Evolutionary conservation across 2,888 invertebrate genomes (phyloP).

Genomic region (Neoscelio sp.): DNA sequence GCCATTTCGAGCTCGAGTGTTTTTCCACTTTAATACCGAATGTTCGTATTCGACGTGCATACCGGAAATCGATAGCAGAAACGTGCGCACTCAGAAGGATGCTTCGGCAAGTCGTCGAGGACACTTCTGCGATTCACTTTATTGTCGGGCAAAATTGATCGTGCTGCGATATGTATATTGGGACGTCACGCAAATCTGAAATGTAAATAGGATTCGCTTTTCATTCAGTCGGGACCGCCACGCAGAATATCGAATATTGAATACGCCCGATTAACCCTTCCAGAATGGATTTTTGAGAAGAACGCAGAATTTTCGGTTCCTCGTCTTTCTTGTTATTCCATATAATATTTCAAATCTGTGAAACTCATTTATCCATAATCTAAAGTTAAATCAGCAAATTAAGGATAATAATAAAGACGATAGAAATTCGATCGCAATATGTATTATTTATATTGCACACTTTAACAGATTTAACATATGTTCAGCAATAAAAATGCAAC

Average conservation of each 20-base stretch:
- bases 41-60: conserved; percentile 61
- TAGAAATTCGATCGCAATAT: too few species aligned
- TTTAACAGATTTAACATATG: too few species aligned
- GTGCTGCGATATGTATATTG: conserved; percentile 65
- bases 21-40: conserved; percentile 66
- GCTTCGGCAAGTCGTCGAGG: conserved; percentile 67
- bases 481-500: too few species aligned
- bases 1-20: conserved; percentile 61
- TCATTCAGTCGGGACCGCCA: conserved; percentile 60
- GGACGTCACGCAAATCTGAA: conserved; percentile 66
- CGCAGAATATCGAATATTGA: conserved; percentile 61
- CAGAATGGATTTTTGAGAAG: conserved; percentile 47
- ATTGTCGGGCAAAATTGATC: conserved; percentile 67
- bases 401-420: too few species aligned
- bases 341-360: background rate
- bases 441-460: too few species aligned
- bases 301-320: conserved; percentile 12
- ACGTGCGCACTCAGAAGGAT: conserved; percentile 61
- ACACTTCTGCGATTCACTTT: conserved; percentile 66
- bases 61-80: conserved; percentile 64
- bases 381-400: too few species aligned
- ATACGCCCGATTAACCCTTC: conserved; percentile 66
- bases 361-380: background rate
- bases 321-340: background rate
- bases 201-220: conserved; percentile 68